Base-by-base conservation (phyloP, 2,797 vertebrate genomes). In the Chrysocyon brachyurus region DNA sequence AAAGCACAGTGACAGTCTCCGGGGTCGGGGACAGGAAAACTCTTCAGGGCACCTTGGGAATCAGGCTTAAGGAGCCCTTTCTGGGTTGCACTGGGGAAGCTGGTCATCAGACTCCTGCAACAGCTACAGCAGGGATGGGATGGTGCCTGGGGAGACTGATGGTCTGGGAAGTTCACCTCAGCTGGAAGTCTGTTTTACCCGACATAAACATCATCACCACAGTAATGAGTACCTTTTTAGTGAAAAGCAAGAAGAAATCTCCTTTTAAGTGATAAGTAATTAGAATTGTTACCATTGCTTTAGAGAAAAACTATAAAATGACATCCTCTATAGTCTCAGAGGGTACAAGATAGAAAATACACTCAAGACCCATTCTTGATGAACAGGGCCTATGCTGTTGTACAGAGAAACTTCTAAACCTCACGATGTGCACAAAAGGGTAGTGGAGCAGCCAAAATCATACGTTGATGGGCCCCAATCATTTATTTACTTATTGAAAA, bases 401-500 rank as follows among this genome's bases (percentile, higher is more conserved):
- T 10, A 26, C 16, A 92, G 88, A 75, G 28, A 84, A 36, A 2
- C 17, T n/a, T 63, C 5, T 21, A 73, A 49, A 56, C 10, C 14
- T 2, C 49, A 5, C 4, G 12, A 40, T 52, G 17, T 31, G n/a
- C 12, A 36, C 26, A 54, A 79, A 63, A 22, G 2, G 59, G 31
- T 14, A 12, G 28, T 17, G n/a, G 26, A 15, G 31, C 0, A 57
- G 33, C 21, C 8, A 16, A 15, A 1, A 7, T 21, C 7, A 31
- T 16, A n/a, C n/a, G 6, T 22, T 12, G 11, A 19, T 66, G n/a
- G 75, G 61, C 26, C 22, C 31, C 46, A 8, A n/a, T 86, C 9
- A 8, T 7, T 66, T 86, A 68, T 54, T 96, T 26, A 91, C 21
- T 89, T 28, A 33, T 64, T 87, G 19, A 73, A 97, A 36, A 68